Evolutionary conservation across 2,888 invertebrate genomes (phyloP), one percentile per base, ranked within the genome.

Genomic region (Tiliacea citrago): DNA sequence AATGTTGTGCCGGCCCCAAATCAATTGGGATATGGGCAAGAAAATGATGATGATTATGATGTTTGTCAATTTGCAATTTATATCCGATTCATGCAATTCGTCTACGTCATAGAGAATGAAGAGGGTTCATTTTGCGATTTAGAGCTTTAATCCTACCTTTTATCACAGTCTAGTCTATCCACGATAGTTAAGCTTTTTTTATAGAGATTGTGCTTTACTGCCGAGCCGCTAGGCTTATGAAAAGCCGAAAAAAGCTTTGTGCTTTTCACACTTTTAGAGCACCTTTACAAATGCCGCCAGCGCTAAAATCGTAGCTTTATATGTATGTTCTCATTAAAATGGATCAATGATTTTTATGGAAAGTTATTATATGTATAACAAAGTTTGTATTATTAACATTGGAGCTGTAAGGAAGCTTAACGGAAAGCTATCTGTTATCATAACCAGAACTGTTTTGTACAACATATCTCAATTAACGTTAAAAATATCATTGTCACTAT

Each of bases 191-290:
- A 21, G 12, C 18, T 63, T 70, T 70, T 70, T 77, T 62, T 49
- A 24, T 45, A 29, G 24, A 29, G 45, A 57, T 29, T 12, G 24
- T 10, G 35, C 24, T 55, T 61, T 63, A 29, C 42, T 1, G 10
- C 55, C 39, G 47, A 75, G 42, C 51, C 13, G 13, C 47, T 10
- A 24, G 55, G 73, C 51, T 79, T 65, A 73, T 60, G 73, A 60
- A 58, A 65, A 65, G 73, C 73, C 73, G 47, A 60, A 73, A 77
- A 77, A 77, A 65, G 29, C 63, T 79, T 77, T 79, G 53, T 79
- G 39, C 39, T 47, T 79, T 63, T 57, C 45, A n/a, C n/a, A n/a
- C 29, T 10, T 42, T 18, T 51, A n/a, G 16, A 0, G 24, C 13
- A 42, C 55, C n/a, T 73, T 58, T 58, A 63, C 58, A 77, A 73